These are phyloP conservation scores for Drosophila gaucha DNA, from an alignment of 2,888 invertebrate genomes.

Conservation along the genomic window DNA sequence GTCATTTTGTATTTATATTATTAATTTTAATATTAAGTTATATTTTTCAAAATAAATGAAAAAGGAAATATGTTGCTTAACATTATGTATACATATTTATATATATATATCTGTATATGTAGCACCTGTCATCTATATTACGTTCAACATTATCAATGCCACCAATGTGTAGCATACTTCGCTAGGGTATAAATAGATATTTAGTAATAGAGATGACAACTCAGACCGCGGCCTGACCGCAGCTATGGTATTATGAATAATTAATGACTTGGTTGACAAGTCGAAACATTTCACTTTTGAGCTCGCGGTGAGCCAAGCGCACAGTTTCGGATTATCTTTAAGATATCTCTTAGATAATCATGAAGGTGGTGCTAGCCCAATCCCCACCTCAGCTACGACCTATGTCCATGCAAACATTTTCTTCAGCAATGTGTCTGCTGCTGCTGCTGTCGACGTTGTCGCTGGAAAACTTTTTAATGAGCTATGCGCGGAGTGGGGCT, in stretches of 20 bases:
- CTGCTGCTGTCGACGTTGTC: constrained; percentile 56
- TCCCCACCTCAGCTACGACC: constrained; percentile 8
- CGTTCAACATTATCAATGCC: not conserved
- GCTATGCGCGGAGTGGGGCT: constrained; percentile 51
- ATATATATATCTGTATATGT: not conserved
- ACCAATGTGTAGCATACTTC: not conserved
- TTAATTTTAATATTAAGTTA: not conserved
- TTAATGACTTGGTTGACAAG: constrained; percentile 65
- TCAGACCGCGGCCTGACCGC: constrained; percentile 6
- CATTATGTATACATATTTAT: not conserved
- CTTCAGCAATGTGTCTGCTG: constrained; percentile 63
- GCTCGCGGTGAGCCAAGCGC: constrained; percentile 22
- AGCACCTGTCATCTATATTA: not conserved
- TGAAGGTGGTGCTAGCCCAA: constrained; percentile 55
- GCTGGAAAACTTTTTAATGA: constrained; percentile 75
- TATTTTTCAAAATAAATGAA: not conserved
- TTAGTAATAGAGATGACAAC: constrained; percentile 1
- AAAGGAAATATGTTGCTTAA: not conserved
- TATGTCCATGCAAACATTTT: constrained; percentile 59
- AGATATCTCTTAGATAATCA: constrained; percentile 71
- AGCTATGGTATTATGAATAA: constrained; percentile 70
- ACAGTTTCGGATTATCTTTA: constrained; percentile 58
- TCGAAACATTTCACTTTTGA: constrained; percentile 63
- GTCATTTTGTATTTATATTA: not conserved
- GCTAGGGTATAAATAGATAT: constrained; percentile 13